Evolutionary conservation across 2,113 vertebrate genomes (phyloP).

Genomic region (Brienomyrus brachyistius): DNA sequence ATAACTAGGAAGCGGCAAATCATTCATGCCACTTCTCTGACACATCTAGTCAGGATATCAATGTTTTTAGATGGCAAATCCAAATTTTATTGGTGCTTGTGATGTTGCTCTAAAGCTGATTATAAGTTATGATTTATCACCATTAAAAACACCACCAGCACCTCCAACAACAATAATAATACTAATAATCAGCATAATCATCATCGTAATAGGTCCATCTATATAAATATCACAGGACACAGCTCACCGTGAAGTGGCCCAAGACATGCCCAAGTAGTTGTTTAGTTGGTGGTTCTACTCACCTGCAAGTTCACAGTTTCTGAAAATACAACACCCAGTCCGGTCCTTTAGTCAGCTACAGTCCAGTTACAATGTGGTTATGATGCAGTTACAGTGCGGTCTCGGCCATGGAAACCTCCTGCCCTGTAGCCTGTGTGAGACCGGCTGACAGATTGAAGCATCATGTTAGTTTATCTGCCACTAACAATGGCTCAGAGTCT

Average conservation of each 20-base stretch:
- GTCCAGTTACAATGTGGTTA: not conserved
- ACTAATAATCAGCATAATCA: not conserved
- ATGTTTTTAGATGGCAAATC: not conserved
- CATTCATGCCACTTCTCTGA: not conserved
- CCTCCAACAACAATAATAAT: not conserved
- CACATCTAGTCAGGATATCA: not conserved
- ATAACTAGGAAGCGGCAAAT: not conserved
- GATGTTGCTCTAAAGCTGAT: not conserved
- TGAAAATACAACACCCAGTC: not conserved
- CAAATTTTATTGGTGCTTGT: not conserved
- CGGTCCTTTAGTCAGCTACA: not conserved
- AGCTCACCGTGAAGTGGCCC: not conserved
- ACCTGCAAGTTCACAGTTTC: not conserved
- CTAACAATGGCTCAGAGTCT: conserved; percentile 8
- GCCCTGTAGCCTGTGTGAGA: not conserved
- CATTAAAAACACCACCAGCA: not conserved
- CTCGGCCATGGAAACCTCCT: not conserved
- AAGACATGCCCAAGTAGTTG: not conserved
- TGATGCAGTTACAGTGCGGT: not conserved
- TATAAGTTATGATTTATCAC: not conserved
- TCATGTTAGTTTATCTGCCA: not conserved
- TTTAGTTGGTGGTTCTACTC: not conserved
- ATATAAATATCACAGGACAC: not conserved
- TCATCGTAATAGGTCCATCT: not conserved
- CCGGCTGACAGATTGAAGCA: not conserved